Conservation (phyloP, 35 echinoderm and acorn worm genomes). For the Ptychodera flava region DNA sequence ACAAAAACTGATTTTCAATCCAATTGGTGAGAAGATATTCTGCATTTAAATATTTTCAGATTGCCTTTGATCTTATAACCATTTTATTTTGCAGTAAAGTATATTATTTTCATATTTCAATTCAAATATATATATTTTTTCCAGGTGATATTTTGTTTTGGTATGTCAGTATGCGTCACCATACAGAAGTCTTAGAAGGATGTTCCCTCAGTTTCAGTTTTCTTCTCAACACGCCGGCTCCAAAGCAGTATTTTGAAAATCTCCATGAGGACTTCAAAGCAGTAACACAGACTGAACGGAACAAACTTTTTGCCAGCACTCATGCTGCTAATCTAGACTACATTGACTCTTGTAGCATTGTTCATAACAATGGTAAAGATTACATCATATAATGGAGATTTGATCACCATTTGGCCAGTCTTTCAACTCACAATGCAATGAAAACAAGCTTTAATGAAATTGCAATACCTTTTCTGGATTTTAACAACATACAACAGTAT, state of each 20-base stretch:
- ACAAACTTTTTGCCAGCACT: constrained; percentile 28
- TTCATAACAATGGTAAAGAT: constrained; percentile 26
- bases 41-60: no score
- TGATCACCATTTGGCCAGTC: no score
- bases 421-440: no score
- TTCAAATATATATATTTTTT: no score
- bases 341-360: constrained; percentile 38
- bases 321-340: constrained; percentile 29
- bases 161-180: constrained; percentile 70
- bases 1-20: no score
- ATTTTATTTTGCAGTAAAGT: no score
- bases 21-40: no score
- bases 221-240: constrained; percentile 53
- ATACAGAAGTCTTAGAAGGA: constrained; percentile 70
- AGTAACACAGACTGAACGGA: constrained; percentile 16
- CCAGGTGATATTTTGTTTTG: constrained; percentile 76
- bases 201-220: constrained; percentile 90
- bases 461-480: no score
- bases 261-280: constrained; percentile 20
- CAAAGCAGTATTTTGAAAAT: constrained; percentile 50
- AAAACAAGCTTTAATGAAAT: no score
- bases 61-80: no score
- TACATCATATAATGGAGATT: constrained; percentile 23
- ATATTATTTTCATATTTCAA: no score
- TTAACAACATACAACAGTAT: no score